These are phyloP conservation scores for Pristionchus japonicus DNA, from an alignment of 2,888 invertebrate species.

Conservation along the genomic window DNA sequence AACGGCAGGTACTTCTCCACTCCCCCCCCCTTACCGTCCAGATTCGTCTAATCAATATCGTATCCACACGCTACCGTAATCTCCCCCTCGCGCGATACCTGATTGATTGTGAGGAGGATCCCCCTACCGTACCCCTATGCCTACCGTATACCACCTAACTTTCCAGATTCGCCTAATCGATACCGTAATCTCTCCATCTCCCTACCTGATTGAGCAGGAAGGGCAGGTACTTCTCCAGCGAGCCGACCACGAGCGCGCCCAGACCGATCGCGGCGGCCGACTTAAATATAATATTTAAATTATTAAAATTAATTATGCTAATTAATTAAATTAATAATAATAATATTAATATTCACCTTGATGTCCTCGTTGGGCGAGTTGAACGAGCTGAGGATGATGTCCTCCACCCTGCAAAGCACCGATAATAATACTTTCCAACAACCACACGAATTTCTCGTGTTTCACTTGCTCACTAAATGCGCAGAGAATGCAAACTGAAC, in stretches of 20 bases:
- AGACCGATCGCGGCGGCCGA: constrained; percentile 96
- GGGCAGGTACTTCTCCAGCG: constrained; percentile 89
- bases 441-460: background rate
- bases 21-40: too few relatives aligned
- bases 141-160: too few relatives aligned
- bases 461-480: background rate
- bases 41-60: too few relatives aligned
- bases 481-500: background rate
- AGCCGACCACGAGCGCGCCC: constrained; percentile 91
- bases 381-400: constrained; percentile 85
- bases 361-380: constrained; percentile 93
- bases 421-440: background rate
- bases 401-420: constrained; percentile 73
- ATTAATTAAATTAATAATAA: background rate
- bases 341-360: constrained; percentile 78
- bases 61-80: too few relatives aligned
- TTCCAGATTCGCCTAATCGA: too few relatives aligned
- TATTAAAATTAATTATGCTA: background rate
- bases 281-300: constrained; percentile 50
- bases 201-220: too few relatives aligned
- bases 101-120: too few relatives aligned
- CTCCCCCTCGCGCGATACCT: too few relatives aligned
- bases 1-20: too few relatives aligned
- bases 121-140: too few relatives aligned
- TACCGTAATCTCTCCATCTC: too few relatives aligned